These are phyloP conservation scores for Rostratula benghalensis DNA, from an alignment of 2,113 vertebrate genomes.

Conservation along the genomic window DNA sequence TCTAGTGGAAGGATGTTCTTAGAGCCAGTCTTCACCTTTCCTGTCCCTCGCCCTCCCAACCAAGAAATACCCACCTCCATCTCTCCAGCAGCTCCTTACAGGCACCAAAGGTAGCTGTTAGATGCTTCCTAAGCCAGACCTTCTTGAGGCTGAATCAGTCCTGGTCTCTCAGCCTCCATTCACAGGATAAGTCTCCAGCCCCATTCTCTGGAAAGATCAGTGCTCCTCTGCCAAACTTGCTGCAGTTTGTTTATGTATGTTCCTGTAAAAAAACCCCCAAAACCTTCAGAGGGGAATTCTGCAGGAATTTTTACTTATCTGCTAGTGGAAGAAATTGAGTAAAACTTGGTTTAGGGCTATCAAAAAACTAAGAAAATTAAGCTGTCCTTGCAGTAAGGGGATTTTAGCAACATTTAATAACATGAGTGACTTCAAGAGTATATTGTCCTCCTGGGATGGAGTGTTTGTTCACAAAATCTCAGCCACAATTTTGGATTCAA, in stretches of 20 bases:
- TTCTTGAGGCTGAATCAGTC: background rate
- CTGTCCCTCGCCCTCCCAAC: background rate
- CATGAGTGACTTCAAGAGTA: background rate
- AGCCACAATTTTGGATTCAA: background rate
- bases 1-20: background rate
- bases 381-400: background rate
- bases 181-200: background rate
- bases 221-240: background rate
- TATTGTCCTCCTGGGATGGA: background rate
- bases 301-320: background rate
- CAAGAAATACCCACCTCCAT: background rate
- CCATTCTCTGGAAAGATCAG: too few species aligned
- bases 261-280: background rate
- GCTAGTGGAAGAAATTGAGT: background rate
- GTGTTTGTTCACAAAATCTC: background rate
- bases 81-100: background rate
- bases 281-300: background rate
- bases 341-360: background rate
- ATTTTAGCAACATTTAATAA: background rate
- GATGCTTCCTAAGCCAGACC: accelerated
- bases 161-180: background rate
- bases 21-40: background rate
- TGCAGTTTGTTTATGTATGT: background rate
- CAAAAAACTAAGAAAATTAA: background rate
- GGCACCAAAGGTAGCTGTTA: background rate